These are phyloP conservation scores for Amblyjoppa proteus DNA, from an alignment of 2,888 invertebrate species.

Conservation along the genomic window DNA sequence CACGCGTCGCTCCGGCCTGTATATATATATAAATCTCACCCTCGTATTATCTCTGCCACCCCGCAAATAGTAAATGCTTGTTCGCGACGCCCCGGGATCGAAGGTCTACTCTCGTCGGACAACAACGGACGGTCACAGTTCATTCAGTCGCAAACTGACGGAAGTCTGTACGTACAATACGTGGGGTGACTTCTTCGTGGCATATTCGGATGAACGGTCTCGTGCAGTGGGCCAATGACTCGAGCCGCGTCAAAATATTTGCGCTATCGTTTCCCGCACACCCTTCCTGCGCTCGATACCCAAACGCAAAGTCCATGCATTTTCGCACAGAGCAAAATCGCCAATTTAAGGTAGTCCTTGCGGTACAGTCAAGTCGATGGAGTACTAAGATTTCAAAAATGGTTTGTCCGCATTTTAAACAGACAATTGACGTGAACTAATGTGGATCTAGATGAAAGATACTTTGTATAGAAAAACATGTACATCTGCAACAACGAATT, in stretches of 20 bases:
- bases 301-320: not conserved
- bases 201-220: conserved; percentile 28
- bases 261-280: conserved; percentile 2
- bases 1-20: conserved; percentile 65
- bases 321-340: not conserved
- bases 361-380: no score
- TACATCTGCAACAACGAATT: no score
- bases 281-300: not conserved
- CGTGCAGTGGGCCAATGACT: not conserved
- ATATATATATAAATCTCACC: conserved; percentile 78
- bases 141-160: conserved; percentile 31
- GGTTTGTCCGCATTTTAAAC: no score
- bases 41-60: conserved; percentile 80
- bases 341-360: not conserved
- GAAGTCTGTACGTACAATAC: not conserved
- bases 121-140: conserved; percentile 44
- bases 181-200: not conserved
- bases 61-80: conserved; percentile 81
- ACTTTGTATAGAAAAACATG: no score
- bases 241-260: conserved; percentile 39
- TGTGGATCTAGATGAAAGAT: no score
- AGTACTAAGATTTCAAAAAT: no score
- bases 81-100: conserved; percentile 76
- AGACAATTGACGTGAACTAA: no score
- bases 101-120: conserved; percentile 60